phyloP scores from a whole-genome alignment of 1,140 invertebrate genomes.

The Neotoxoptera formosana region DNA sequence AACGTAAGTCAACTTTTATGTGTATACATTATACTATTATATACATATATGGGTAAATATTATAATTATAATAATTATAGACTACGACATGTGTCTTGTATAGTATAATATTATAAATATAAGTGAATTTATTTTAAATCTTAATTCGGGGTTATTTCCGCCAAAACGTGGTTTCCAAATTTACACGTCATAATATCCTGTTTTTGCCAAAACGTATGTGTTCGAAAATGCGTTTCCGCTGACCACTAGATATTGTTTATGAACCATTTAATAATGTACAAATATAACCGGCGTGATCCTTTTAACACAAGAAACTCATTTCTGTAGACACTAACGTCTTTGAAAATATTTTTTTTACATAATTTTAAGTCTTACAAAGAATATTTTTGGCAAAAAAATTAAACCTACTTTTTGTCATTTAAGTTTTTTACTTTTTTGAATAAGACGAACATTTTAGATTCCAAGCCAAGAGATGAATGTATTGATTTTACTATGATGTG shows the following conservation, averaged over 20 bases:
- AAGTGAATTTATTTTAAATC: too few relatives aligned
- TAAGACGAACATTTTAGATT: too few relatives aligned
- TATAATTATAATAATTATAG: background rate
- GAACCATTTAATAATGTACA: background rate
- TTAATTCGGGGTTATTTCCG: background rate
- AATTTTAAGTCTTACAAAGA: background rate
- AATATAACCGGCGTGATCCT: background rate
- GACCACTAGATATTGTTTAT: background rate
- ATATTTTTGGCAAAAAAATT: too few relatives aligned
- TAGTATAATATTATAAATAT: background rate
- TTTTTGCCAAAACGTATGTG: background rate
- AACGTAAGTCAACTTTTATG: conserved; percentile 23
- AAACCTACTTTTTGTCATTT: too few relatives aligned
- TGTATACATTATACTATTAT: background rate
- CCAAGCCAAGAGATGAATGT: too few relatives aligned
- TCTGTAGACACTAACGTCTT: background rate
- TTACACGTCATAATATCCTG: too few relatives aligned
- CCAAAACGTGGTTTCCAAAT: too few relatives aligned
- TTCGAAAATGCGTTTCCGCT: background rate
- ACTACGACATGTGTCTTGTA: background rate
- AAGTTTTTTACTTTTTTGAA: too few relatives aligned
- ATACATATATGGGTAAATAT: too few relatives aligned
- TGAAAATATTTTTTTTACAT: background rate
- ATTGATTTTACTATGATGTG: too few relatives aligned
- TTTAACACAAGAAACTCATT: background rate